These are phyloP conservation scores for Danio jaintianensis DNA, from an alignment of 2,797 vertebrate genomes.

Conservation along the genomic window DNA sequence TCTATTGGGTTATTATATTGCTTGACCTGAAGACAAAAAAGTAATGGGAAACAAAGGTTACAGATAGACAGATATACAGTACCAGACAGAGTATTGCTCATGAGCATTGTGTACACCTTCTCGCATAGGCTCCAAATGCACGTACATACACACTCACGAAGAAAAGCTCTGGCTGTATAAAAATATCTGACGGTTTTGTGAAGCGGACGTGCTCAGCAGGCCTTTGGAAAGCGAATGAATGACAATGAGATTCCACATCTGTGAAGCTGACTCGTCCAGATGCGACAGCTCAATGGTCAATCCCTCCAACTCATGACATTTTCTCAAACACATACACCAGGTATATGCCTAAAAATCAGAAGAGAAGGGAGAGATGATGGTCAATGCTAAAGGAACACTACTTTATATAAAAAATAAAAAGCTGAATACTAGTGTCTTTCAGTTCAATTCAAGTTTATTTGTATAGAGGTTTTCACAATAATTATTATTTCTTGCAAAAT, in stretches of 20 bases:
- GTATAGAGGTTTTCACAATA: too few species aligned
- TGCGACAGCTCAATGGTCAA: not conserved
- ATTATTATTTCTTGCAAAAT: too few species aligned
- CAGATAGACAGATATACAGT: not conserved
- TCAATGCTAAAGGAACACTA: not conserved
- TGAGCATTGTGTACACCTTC: not conserved
- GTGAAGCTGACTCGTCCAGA: not conserved
- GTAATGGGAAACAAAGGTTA: not conserved
- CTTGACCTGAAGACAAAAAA: not conserved
- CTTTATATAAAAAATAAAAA: too few species aligned
- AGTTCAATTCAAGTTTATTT: too few species aligned
- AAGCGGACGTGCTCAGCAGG: slow-evolving; percentile 25
- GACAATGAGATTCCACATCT: slow-evolving; percentile 8
- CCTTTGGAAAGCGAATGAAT: slow-evolving; percentile 1
- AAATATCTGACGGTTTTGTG: slow-evolving; percentile 9
- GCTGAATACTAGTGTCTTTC: too few species aligned
- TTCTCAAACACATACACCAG: slow-evolving; percentile 97
- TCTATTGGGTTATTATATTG: not conserved
- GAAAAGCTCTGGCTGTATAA: not conserved
- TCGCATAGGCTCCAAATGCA: not conserved
- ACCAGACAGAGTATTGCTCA: not conserved
- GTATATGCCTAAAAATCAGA: slow-evolving; percentile 87
- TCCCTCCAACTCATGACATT: slow-evolving; percentile 68
- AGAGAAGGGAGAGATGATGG: not conserved
- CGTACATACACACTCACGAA: slow-evolving; percentile 1